Percentiles rank a stretch among this genome's conserved stretches.
These are phyloP conservation scores for Sylvilagus floridanus DNA, from an alignment of 2,797 vertebrate genomes.

Conservation along the genomic window DNA sequence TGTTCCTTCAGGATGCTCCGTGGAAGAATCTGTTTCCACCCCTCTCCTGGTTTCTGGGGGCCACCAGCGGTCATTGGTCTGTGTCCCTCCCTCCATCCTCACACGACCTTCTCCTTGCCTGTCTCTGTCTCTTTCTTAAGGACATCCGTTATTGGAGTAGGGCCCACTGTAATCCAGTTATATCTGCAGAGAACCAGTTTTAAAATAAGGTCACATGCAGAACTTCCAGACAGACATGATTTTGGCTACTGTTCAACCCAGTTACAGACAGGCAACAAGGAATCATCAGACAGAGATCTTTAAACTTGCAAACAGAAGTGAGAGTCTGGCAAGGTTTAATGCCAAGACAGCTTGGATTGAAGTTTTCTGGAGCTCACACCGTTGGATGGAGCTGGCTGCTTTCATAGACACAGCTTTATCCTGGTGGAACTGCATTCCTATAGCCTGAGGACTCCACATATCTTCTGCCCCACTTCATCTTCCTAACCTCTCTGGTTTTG, in stretches of 20 bases:
- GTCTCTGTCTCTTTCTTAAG: neutral
- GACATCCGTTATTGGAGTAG: neutral
- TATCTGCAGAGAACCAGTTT: constrained; percentile 21
- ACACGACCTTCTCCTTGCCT: neutral
- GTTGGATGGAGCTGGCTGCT: neutral
- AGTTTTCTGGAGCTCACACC: neutral
- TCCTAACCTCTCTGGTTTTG: neutral
- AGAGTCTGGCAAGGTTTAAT: constrained; percentile 37
- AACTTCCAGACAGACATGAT: neutral
- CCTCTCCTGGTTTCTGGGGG: neutral
- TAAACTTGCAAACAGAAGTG: constrained; percentile 7
- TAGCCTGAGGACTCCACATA: neutral
- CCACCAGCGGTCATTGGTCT: neutral
- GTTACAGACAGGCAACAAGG: neutral
- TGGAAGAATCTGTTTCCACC: neutral
- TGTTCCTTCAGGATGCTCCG: neutral
- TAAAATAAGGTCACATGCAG: constrained; percentile 18
- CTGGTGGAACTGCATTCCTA: neutral
- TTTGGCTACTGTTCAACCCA: neutral
- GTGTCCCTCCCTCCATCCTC: neutral
- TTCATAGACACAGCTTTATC: neutral
- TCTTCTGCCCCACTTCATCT: neutral
- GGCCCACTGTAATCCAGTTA: neutral
- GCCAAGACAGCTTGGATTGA: constrained; percentile 23
- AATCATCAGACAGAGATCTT: constrained; percentile 33